These are phyloP conservation scores for Zygothrica quintamaculata DNA, from an alignment of 2,888 invertebrate genomes.

Conservation along the genomic window DNA sequence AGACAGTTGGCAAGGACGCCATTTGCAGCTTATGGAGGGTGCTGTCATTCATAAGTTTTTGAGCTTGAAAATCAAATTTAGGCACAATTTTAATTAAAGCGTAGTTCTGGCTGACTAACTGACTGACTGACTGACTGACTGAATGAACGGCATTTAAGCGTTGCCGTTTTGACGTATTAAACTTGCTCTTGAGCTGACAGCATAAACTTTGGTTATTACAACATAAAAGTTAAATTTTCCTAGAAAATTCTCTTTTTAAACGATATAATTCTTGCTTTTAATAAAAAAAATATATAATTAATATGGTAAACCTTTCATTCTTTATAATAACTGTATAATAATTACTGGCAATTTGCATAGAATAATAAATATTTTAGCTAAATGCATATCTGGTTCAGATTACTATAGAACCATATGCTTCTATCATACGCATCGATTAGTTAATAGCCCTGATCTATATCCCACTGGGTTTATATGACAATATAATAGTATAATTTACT, in stretches of 20 bases:
- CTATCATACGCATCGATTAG: slow-evolving; percentile 28
- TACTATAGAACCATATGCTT: too few relatives aligned
- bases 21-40: slow-evolving; percentile 1
- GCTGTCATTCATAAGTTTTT: slow-evolving; percentile 62
- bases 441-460: slow-evolving; percentile 5
- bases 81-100: slow-evolving; percentile 71
- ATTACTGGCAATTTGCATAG: too few relatives aligned
- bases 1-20: slow-evolving; percentile 39
- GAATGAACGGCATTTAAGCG: slow-evolving; percentile 30
- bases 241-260: too few relatives aligned
- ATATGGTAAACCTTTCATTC: too few relatives aligned
- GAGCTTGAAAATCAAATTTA: slow-evolving; percentile 38
- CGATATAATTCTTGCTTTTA: too few relatives aligned
- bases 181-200: slow-evolving; percentile 1
- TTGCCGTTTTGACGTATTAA: slow-evolving; percentile 27
- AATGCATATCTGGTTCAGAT: too few relatives aligned
- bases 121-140: slow-evolving; percentile 9
- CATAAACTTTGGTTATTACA: too few relatives aligned
- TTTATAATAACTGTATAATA: too few relatives aligned
- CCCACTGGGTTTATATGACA: slow-evolving; percentile 17
- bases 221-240: too few relatives aligned
- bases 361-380: too few relatives aligned
- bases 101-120: slow-evolving; percentile 32
- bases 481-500: slow-evolving; percentile 15
- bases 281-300: too few relatives aligned